Evolutionary conservation across 2,797 vertebrate species (phyloP).

Genomic region (Pseudochirops corinnae): DNA sequence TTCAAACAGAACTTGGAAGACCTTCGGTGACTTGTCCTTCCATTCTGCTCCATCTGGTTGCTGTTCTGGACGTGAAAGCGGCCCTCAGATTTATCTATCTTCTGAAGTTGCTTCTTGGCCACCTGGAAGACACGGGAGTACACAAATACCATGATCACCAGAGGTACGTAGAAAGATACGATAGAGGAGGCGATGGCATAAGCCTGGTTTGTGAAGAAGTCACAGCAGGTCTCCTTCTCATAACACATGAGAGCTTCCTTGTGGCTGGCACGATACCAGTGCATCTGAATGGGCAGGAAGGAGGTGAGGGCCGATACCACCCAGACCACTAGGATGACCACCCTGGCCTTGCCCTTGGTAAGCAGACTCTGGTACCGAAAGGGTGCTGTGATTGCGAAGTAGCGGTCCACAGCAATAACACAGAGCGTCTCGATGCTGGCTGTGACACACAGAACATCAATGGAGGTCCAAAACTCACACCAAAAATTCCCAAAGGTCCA

Average conservation of each 20-base stretch:
- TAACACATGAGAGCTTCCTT: constrained; percentile 83
- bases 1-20: constrained; percentile 93
- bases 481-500: constrained; percentile 96
- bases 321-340: constrained; percentile 95
- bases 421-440: constrained; percentile 99
- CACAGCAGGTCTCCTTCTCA: constrained; percentile 88
- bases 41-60: constrained; percentile 84
- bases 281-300: constrained; percentile 95
- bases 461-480: constrained; percentile 97
- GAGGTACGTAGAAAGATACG: constrained; percentile 96
- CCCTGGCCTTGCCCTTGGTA: constrained; percentile 94
- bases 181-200: constrained; percentile 96
- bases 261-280: constrained; percentile 89
- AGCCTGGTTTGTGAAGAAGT: constrained; percentile 92
- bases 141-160: constrained; percentile 97
- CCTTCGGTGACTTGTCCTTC: constrained; percentile 81
- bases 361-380: constrained; percentile 96
- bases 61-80: constrained; percentile 91
- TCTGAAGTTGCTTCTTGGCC: constrained; percentile 93
- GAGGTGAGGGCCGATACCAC: constrained; percentile 95
- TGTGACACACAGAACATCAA: constrained; percentile 96
- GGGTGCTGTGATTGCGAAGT: constrained; percentile 96
- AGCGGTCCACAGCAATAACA: constrained; percentile 96
- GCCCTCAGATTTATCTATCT: constrained; percentile 94
- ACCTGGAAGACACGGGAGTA: constrained; percentile 97